phyloP scores from a whole-genome alignment of 2,113 vertebrate genomes.

The Caretta caretta region DNA sequence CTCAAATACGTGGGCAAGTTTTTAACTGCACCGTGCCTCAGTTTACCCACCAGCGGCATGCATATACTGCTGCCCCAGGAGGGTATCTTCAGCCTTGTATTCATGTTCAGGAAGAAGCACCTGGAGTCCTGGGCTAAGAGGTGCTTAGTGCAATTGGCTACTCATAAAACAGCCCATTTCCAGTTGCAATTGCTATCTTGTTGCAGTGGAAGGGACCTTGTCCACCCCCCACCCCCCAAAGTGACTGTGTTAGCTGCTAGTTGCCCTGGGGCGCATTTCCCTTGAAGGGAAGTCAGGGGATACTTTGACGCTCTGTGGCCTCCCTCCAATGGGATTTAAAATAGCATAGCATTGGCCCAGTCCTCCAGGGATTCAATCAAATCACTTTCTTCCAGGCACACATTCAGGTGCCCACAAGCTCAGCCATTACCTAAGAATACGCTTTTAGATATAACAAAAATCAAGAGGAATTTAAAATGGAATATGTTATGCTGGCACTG shows the following conservation, averaged over 20 bases:
- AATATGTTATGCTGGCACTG: background rate
- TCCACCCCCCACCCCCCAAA: background rate
- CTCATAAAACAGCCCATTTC: background rate
- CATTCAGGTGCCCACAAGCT: background rate
- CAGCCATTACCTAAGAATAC: slow-evolving; percentile 36
- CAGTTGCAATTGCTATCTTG: background rate
- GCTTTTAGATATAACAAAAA: slow-evolving; percentile 44
- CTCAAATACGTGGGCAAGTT: background rate
- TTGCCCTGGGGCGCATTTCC: background rate
- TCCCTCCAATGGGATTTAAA: background rate
- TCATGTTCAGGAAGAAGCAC: background rate
- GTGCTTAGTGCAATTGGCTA: background rate
- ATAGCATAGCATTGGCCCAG: background rate
- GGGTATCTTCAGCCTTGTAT: background rate
- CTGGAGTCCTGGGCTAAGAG: background rate
- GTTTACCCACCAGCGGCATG: background rate
- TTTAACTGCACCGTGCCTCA: background rate
- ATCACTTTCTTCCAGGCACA: background rate
- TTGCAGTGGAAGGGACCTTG: background rate
- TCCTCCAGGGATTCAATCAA: background rate
- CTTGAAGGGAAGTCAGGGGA: background rate
- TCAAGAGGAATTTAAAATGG: slow-evolving; percentile 22
- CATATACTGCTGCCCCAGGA: background rate
- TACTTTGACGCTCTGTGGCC: background rate
- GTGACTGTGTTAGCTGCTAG: background rate